These are phyloP conservation scores for Gadus chalcogrammus DNA, from an alignment of 2,113 vertebrate genomes.

Conservation along the genomic window DNA sequence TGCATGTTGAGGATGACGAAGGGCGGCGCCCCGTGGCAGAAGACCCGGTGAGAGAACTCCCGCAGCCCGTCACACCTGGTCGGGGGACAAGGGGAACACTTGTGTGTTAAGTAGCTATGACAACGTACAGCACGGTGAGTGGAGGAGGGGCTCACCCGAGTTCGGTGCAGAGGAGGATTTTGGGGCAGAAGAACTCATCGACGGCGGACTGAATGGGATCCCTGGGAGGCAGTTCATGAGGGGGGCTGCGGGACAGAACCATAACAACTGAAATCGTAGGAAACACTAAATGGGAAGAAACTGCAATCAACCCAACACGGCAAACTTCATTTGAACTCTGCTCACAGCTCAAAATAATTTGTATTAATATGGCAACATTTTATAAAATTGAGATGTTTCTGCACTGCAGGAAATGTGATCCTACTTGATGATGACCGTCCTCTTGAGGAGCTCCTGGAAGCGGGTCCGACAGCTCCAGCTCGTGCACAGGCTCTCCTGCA, in stretches of 20 bases:
- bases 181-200: constrained; percentile 82
- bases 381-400: neutral
- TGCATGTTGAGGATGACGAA: constrained; percentile 91
- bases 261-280: neutral
- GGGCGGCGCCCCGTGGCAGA: constrained; percentile 82
- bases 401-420: neutral
- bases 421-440: constrained; percentile 82
- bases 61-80: constrained; percentile 80
- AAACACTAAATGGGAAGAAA: neutral
- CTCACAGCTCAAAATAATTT: too few species aligned
- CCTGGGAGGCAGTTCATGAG: constrained; percentile 80
- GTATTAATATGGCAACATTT: too few species aligned
- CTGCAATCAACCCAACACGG: too few species aligned
- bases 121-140: neutral
- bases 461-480: constrained; percentile 78
- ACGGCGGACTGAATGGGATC: constrained; percentile 83
- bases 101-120: neutral
- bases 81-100: neutral
- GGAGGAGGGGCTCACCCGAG: constrained; percentile 66
- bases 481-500: constrained; percentile 83
- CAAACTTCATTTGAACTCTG: too few species aligned
- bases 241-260: constrained; percentile 67
- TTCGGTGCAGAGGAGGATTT: constrained; percentile 78
- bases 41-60: constrained; percentile 81
- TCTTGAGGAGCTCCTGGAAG: constrained; percentile 76